A percentile compares a stretch with the other conserved stretches of the same genome.
Conservation (phyloP, 1,140 invertebrate species). For the Adelges cooleyi region DNA sequence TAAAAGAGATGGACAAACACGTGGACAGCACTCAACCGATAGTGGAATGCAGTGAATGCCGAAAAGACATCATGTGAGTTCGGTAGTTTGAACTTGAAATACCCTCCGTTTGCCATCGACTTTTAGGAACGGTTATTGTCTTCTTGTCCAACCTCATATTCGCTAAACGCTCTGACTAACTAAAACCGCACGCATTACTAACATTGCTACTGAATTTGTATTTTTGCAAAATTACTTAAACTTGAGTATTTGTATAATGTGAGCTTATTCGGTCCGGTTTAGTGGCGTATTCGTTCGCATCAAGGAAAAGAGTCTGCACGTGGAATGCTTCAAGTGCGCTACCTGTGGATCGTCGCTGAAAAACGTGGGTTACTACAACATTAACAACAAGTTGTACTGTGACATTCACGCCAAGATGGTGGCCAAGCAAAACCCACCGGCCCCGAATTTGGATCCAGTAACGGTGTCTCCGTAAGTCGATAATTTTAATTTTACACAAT, state of each 20-base stretch:
- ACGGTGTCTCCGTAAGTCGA: slow-evolving; percentile 65
- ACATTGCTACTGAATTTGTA: background rate
- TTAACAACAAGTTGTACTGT: slow-evolving; percentile 92
- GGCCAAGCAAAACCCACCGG: slow-evolving; percentile 66
- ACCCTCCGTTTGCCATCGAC: background rate
- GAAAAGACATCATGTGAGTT: slow-evolving; percentile 63
- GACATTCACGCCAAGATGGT: slow-evolving; percentile 88
- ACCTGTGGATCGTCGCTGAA: slow-evolving; percentile 89
- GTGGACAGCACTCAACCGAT: slow-evolving; percentile 43
- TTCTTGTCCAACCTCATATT: background rate
- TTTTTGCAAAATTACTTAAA: slow-evolving; percentile 9
- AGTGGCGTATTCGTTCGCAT: slow-evolving; percentile 92
- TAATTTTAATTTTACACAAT: background rate
- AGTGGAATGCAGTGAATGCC: slow-evolving; percentile 59
- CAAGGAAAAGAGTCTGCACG: slow-evolving; percentile 90
- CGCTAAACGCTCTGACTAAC: background rate
- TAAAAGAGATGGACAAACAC: slow-evolving; percentile 30
- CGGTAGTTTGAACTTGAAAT: background rate
- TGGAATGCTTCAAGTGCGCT: slow-evolving; percentile 93
- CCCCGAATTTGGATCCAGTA: slow-evolving; percentile 60
- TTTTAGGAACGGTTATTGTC: background rate
- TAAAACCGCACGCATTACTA: slow-evolving; percentile 5
- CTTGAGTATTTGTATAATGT: background rate
- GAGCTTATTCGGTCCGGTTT: no score
- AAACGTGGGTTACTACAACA: slow-evolving; percentile 92